Conservation (phyloP, 2,113 vertebrate genomes). For the Coracopsis vasa region DNA sequence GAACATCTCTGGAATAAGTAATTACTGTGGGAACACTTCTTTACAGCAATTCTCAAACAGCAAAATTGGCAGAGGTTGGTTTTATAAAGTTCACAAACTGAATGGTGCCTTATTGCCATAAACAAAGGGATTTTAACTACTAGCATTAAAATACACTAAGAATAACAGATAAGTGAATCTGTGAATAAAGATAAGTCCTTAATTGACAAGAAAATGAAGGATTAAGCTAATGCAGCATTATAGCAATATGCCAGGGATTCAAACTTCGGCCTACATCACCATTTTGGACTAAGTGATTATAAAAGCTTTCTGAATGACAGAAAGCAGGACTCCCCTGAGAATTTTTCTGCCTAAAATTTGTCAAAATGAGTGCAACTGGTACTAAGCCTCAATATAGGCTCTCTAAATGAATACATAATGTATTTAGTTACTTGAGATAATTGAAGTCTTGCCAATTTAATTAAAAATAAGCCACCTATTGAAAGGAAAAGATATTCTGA, state of each 20-base stretch:
- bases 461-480: slow-evolving; percentile 68
- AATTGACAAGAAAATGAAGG: slow-evolving; percentile 84
- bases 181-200: slow-evolving; percentile 83
- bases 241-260: slow-evolving; percentile 77
- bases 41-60: slow-evolving; percentile 83
- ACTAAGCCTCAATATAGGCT: slow-evolving; percentile 23
- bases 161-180: slow-evolving; percentile 82
- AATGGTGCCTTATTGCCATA: slow-evolving; percentile 82
- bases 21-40: slow-evolving; percentile 85
- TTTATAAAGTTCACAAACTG: slow-evolving; percentile 83
- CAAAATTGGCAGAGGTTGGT: slow-evolving; percentile 82
- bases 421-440: slow-evolving; percentile 72
- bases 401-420: slow-evolving; percentile 40
- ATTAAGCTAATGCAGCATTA: slow-evolving; percentile 79
- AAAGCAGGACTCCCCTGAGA: slow-evolving; percentile 70
- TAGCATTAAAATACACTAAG: slow-evolving; percentile 80
- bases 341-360: slow-evolving; percentile 69
- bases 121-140: slow-evolving; percentile 83
- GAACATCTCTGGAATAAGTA: slow-evolving; percentile 83
- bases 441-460: slow-evolving; percentile 73
- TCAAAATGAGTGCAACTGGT: slow-evolving; percentile 47
- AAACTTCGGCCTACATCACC: slow-evolving; percentile 69
- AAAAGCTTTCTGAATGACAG: slow-evolving; percentile 72
- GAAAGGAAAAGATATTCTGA: slow-evolving; percentile 43
- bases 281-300: slow-evolving; percentile 72